Percentiles rank a stretch among this genome's conserved stretches.
These are phyloP conservation scores for Aspidoscelis tigris DNA, from an alignment of 2,113 vertebrate genomes.

Conservation along the genomic window DNA sequence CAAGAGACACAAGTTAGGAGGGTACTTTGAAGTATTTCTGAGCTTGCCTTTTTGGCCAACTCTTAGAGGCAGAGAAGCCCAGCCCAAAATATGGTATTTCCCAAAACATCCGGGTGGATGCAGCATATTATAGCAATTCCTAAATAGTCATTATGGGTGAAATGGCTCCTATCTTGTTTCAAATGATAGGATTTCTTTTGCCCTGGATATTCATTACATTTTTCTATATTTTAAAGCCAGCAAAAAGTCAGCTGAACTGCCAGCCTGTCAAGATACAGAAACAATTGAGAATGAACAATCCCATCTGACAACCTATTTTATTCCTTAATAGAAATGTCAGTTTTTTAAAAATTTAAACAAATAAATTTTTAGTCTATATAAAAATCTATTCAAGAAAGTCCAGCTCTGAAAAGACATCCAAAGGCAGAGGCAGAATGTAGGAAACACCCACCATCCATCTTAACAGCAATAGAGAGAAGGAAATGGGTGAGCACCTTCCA, in stretches of 20 bases:
- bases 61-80: neutral
- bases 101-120: neutral
- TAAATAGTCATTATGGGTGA: constrained; percentile 31
- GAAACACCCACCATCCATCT: neutral
- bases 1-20: neutral
- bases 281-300: constrained; percentile 21
- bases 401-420: neutral
- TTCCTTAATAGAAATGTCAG: constrained; percentile 42
- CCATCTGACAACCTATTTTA: constrained; percentile 40
- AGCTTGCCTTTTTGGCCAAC: neutral
- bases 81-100: neutral
- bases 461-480: neutral
- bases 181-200: constrained; percentile 1
- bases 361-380: constrained; percentile 29
- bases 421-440: neutral
- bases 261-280: neutral
- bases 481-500: neutral
- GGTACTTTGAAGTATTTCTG: neutral
- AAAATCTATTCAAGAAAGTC: constrained; percentile 14
- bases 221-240: constrained; percentile 41
- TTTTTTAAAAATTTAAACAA: constrained; percentile 2
- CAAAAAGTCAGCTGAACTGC: constrained; percentile 30
- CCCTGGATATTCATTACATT: neutral
- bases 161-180: constrained; percentile 11
- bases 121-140: constrained; percentile 21